Conservation (phyloP, 35 echinoderm and acorn worm species). For the Stichopus chloronotus region DNA sequence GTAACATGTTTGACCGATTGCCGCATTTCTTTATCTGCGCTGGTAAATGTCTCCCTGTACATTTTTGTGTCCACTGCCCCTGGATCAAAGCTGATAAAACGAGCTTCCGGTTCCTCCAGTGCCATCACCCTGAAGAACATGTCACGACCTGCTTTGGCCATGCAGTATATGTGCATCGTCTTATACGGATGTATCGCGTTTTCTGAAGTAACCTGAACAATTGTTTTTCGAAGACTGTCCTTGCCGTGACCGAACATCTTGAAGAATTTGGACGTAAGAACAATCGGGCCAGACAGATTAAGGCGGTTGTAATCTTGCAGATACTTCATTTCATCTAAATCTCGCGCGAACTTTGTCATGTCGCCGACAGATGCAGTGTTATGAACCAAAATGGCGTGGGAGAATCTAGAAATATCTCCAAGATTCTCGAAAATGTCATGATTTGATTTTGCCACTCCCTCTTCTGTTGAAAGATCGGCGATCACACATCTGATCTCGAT, state of each 20-base stretch:
- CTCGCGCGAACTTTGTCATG: neutral
- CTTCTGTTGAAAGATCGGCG: neutral
- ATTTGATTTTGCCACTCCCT: neutral
- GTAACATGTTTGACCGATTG: neutral
- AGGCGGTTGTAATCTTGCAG: neutral
- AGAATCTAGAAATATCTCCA: slow-evolving; percentile 1
- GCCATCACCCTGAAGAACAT: slow-evolving; percentile 51
- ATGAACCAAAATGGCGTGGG: slow-evolving; percentile 17
- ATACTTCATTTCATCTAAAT: neutral
- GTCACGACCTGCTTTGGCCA: slow-evolving; percentile 63
- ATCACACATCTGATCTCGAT: neutral
- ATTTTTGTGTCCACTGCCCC: slow-evolving; percentile 72
- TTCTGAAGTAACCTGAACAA: slow-evolving; percentile 8
- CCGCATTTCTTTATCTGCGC: neutral
- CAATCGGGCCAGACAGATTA: slow-evolving; percentile 1
- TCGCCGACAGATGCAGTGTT: slow-evolving; percentile 17
- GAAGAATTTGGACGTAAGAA: slow-evolving; percentile 10
- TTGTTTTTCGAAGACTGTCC: neutral
- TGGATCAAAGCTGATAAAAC: slow-evolving; percentile 66
- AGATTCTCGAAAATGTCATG: slow-evolving; percentile 16
- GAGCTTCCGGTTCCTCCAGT: slow-evolving; percentile 65
- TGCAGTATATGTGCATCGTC: slow-evolving; percentile 47
- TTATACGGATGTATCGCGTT: neutral
- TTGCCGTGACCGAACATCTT: slow-evolving; percentile 12
- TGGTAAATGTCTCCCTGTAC: slow-evolving; percentile 36